phyloP scores from a whole-genome alignment of 2,888 invertebrate genomes.

The Latrodectus hesperus region DNA sequence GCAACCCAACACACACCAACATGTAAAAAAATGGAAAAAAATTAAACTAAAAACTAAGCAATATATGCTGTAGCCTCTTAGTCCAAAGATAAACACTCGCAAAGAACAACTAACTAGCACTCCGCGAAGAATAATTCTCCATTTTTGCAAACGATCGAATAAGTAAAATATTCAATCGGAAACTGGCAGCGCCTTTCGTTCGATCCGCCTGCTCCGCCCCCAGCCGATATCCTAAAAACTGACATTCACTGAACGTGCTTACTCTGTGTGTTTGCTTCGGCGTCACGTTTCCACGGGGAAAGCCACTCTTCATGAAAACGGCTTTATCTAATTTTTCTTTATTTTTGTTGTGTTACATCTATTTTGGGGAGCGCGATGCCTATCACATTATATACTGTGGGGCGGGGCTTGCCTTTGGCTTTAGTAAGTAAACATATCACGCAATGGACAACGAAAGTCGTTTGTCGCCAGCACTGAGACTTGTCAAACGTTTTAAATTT shows the following conservation, averaged over 20 bases:
- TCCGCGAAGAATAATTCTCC: constrained; percentile 50
- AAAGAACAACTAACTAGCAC: constrained; percentile 46
- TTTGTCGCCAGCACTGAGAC: background rate
- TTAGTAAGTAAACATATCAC: constrained; percentile 46
- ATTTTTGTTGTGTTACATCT: constrained; percentile 18
- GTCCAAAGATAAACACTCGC: constrained; percentile 62
- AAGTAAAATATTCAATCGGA: constrained; percentile 58
- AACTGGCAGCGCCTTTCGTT: constrained; percentile 49
- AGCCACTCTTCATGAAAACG: constrained; percentile 1
- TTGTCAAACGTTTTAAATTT: background rate
- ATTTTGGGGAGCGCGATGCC: constrained; percentile 15
- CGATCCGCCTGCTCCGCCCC: constrained; percentile 52
- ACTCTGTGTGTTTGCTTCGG: constrained; percentile 13
- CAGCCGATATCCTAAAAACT: constrained; percentile 50
- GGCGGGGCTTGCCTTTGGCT: constrained; percentile 41
- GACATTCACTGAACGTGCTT: constrained; percentile 38
- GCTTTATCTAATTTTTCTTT: constrained; percentile 24
- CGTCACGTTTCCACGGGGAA: constrained; percentile 30
- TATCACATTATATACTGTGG: constrained; percentile 43
- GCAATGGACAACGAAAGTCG: background rate
- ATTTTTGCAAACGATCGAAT: constrained; percentile 35
- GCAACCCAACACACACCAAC: constrained; percentile 42
- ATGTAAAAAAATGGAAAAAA: constrained; percentile 6
- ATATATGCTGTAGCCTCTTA: constrained; percentile 36
- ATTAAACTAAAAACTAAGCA: background rate